phyloP scores from a whole-genome alignment of 2,888 invertebrate species.

The Drosophila tripunctata region DNA sequence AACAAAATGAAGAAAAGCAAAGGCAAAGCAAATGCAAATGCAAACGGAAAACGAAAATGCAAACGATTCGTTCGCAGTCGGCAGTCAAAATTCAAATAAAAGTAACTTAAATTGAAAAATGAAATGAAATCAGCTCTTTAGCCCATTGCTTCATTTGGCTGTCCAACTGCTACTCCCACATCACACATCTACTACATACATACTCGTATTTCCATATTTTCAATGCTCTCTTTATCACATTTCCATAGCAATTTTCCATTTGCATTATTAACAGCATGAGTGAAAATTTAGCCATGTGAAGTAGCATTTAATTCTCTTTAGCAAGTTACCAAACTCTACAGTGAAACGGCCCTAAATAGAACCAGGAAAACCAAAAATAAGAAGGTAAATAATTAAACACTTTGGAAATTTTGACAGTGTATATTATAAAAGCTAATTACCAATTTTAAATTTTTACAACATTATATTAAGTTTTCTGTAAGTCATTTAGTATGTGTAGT shows the following conservation, averaged over 20 bases:
- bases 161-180: conserved; percentile 18
- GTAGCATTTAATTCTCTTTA: conserved; percentile 47
- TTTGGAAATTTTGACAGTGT: background rate
- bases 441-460: too few relatives aligned
- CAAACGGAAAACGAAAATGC: too few relatives aligned
- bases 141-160: conserved; percentile 47
- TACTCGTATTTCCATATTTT: conserved; percentile 4
- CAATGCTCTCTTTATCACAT: conserved; percentile 4
- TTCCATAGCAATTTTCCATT: conserved; percentile 42
- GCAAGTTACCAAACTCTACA: conserved; percentile 17
- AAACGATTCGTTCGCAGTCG: conserved; percentile 26
- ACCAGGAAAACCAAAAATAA: too few relatives aligned
- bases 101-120: conserved; percentile 71
- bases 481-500: background rate
- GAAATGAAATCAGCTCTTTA: conserved; percentile 72
- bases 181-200: background rate
- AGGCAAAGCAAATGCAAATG: conserved; percentile 3
- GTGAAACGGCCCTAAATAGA: background rate
- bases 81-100: conserved; percentile 66
- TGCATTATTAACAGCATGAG: conserved; percentile 68
- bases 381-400: background rate
- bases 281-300: conserved; percentile 44
- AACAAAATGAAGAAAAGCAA: conserved; percentile 20
- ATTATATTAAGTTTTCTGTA: too few relatives aligned
- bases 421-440: too few relatives aligned